A percentile compares a stretch with the other conserved stretches of the same genome.
phyloP scores from a whole-genome alignment of 2,888 invertebrate species.

The Eupithecia subfuscata region DNA sequence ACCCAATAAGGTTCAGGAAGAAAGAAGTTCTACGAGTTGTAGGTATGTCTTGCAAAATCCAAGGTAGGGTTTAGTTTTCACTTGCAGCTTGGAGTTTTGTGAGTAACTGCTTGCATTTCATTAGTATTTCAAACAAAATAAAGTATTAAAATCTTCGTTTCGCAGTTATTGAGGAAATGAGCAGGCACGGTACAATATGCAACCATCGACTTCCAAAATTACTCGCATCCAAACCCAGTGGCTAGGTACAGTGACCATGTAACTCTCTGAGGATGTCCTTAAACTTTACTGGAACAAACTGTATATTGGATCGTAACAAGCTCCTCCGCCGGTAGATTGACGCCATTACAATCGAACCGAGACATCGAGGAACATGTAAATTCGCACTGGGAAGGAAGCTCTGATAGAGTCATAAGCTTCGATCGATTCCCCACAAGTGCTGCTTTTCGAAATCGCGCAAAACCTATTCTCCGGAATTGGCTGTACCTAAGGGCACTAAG shows the following conservation, averaged over 20 bases:
- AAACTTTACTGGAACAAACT: slow-evolving; percentile 11
- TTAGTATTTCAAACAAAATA: background rate
- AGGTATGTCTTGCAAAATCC: background rate
- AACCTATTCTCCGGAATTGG: slow-evolving; percentile 28
- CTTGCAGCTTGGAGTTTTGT: background rate
- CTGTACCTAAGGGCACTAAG: background rate
- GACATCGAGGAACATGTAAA: slow-evolving; percentile 25
- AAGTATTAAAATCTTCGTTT: no score
- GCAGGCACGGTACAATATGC: no score
- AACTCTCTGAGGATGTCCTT: background rate
- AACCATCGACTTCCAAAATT: background rate
- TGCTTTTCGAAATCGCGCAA: slow-evolving; percentile 8
- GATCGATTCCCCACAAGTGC: slow-evolving; percentile 29
- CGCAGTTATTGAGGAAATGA: no score
- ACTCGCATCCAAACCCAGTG: background rate
- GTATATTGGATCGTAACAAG: slow-evolving; percentile 25
- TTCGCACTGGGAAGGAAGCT: slow-evolving; percentile 15
- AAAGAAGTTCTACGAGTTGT: background rate
- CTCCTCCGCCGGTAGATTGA: background rate
- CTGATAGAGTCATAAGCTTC: slow-evolving; percentile 35
- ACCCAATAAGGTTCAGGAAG: background rate
- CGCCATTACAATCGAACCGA: slow-evolving; percentile 11
- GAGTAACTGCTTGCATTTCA: background rate
- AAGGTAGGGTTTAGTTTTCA: background rate
- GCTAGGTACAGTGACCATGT: background rate